A percentile compares a stretch with the other conserved stretches of the same genome.
These are phyloP conservation scores for Uloborus diversus DNA, from an alignment of 1,140 invertebrate species.

Conservation along the genomic window DNA sequence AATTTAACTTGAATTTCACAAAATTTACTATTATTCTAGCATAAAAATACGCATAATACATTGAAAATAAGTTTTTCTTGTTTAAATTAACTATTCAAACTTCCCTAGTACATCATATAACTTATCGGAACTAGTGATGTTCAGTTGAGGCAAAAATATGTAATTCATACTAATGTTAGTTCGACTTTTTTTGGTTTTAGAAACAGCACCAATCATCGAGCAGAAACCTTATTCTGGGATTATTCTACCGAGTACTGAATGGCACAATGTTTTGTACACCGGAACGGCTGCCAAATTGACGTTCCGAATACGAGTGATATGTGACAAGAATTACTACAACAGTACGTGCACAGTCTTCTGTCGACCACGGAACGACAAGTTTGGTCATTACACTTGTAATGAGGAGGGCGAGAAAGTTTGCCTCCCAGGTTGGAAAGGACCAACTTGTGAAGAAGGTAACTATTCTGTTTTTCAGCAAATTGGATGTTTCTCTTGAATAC, in stretches of 20 bases:
- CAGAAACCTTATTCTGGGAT: slow-evolving; percentile 89
- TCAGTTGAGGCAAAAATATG: no score
- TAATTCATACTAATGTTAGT: no score
- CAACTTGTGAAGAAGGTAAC: slow-evolving; percentile 92
- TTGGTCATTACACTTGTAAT: slow-evolving; percentile 93
- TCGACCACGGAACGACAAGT: slow-evolving; percentile 86
- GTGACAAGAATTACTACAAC: slow-evolving; percentile 90
- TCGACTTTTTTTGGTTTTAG: slow-evolving; percentile 63
- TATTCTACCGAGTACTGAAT: slow-evolving; percentile 84
- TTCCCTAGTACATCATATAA: no score
- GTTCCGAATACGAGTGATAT: slow-evolving; percentile 82
- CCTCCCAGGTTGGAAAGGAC: slow-evolving; percentile 88
- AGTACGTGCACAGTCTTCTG: slow-evolving; percentile 89
- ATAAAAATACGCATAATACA: no score
- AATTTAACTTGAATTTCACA: no score
- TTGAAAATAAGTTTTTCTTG: no score
- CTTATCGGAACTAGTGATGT: no score
- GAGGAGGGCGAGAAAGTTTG: slow-evolving; percentile 84
- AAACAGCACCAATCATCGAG: slow-evolving; percentile 78
- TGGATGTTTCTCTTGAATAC: no score
- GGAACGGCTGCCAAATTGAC: slow-evolving; percentile 65
- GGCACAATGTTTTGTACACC: slow-evolving; percentile 85
- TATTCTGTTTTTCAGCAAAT: no score
- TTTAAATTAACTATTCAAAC: no score
- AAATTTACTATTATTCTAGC: no score